phyloP scores from a whole-genome alignment of 2,113 vertebrate genomes.

The Synchiropus splendidus region DNA sequence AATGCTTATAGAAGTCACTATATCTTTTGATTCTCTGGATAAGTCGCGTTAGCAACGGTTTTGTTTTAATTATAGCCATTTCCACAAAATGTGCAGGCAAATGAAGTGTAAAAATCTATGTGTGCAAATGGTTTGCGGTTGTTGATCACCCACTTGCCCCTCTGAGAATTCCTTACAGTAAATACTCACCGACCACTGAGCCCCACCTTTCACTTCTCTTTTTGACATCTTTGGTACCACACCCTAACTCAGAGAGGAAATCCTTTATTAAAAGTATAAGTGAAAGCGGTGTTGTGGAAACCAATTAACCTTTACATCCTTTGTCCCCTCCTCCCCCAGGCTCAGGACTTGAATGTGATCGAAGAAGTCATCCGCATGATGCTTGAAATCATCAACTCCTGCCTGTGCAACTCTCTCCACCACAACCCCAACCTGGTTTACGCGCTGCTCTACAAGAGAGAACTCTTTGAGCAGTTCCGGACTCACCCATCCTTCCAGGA shows the following conservation, averaged over 20 bases:
- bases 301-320: conserved; percentile 58
- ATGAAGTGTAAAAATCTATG: too few species aligned
- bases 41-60: too few species aligned
- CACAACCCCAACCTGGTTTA: conserved; percentile 98
- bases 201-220: too few species aligned
- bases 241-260: conserved; percentile 5
- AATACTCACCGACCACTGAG: too few species aligned
- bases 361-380: conserved; percentile 99
- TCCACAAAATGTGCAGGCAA: too few species aligned
- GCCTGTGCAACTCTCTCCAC: conserved; percentile 87
- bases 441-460: conserved; percentile 89
- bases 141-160: too few species aligned
- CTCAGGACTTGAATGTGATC: conserved; percentile 92
- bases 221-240: too few species aligned
- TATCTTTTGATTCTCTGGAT: too few species aligned
- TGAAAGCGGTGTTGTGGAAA: conserved; percentile 49
- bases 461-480: conserved; percentile 94
- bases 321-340: conserved; percentile 62
- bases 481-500: conserved; percentile 96
- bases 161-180: too few species aligned
- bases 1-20: too few species aligned
- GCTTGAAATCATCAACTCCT: conserved; percentile 98
- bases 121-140: too few species aligned
- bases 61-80: too few species aligned
- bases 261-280: conserved; percentile 39